Base-by-base conservation (phyloP, 2,888 invertebrate genomes). In the Tenthredo amoena region DNA sequence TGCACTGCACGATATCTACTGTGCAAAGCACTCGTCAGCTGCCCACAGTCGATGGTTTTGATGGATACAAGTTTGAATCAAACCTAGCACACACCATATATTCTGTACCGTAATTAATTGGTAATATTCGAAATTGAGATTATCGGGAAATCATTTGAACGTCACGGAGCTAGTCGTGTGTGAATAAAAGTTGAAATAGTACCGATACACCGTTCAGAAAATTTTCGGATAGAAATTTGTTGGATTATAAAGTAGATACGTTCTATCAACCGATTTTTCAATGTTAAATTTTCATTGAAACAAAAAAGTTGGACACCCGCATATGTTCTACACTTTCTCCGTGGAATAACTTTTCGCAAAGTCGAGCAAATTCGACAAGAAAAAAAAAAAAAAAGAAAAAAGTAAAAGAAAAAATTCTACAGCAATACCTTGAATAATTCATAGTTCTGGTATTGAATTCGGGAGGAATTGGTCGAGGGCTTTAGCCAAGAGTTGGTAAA, bases 81-180 rank as follows among this genome's bases (percentile, higher is more conserved):
- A 68, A 68, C 68, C 18, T 5, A 5, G 21, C 26, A 9, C 26
- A 68, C 68, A 31, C 31, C 34, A 5, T 21, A 10, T 62, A 10
- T 18, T 34, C 15, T 47, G 21, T 47, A 43, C 18, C 18, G 77
- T 77, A 47, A 77, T 77, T 77, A 77, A 77, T 77, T 77, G 77
- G 77, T 34, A 77, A 77, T 77, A 77, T 77, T 77, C 50, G 34
- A 31, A 77, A 77, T 77, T 55, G 55, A 55, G 77, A 77, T 34
- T 34, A 77, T 34, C 77, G 55, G 50, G 50, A 15, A 47, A 55
- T 55, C 31, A 34, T 47, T 77, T 2, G 34, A 50, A 77, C 50
- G 50, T 26, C 77, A 18, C 5, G 74, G 5, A 43, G 12, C 74
- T 74, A 74, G 26, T 43, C 74, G 21, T 15, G 43, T n/a, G 43